Base-by-base conservation (phyloP, 2,888 invertebrate species). In the Crossocerus cetratus region DNA sequence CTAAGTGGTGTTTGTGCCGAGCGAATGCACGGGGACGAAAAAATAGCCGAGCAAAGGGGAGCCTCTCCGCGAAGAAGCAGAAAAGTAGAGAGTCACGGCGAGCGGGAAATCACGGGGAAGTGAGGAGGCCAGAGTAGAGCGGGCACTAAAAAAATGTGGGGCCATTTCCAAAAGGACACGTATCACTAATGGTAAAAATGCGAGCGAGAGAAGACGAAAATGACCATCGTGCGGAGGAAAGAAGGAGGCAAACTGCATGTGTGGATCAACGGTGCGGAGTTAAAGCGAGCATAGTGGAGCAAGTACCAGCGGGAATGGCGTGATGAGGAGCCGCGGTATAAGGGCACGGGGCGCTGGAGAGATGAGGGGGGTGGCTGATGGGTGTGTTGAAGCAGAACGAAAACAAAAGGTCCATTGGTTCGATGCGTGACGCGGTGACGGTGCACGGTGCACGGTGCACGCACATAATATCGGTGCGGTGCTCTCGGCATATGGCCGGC, bases 351-450 rank as follows among this genome's bases (percentile, higher is more conserved):
- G 5, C 2, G 16, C 14, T 16, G 49, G 49, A n/a, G 49, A 11
- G 14, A 14, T 16, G 63, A 65, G 64, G 53, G 69, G 45, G 14
- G 69, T 59, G 60, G 44, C 55, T 63, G 79, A 69, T 81, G 61
- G 83, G 79, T 84, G 80, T 81, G 79, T 84, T 83, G 83, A 83
- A 86, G 82, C 81, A 83, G 84, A 85, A 86, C 78, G 85, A 86
- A 86, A 86, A 86, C 86, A 86, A 86, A 86, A 82, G 85, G 81
- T 81, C 81, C 77, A 83, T 84, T 86, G 85, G 82, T 78, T 76
- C 66, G 65, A 63, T 63, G 79, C 69, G 72, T 63, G 76, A 65
- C 56, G 69, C 74, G 69, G 76, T 69, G 72, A 75, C 73, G 68
- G 67, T 77, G 77, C 70, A 75, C n/a, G n/a, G n/a, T n/a, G n/a